Percentiles rank a stretch among this genome's conserved stretches.
Evolutionary conservation across 2,797 vertebrate genomes (phyloP).

Genomic region (Liasis olivaceus): DNA sequence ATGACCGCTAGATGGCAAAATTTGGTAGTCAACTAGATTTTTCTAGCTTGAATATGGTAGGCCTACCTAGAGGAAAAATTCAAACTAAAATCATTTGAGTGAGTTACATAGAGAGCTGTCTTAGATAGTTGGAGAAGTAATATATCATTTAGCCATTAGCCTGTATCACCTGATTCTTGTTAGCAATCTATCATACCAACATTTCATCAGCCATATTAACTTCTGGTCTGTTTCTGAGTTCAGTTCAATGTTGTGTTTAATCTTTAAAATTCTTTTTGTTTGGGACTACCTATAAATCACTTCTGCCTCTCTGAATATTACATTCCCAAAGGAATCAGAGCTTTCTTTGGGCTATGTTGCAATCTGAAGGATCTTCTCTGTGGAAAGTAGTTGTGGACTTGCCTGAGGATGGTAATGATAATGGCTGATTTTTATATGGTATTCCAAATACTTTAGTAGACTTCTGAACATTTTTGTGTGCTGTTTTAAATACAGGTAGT

Average conservation of each 20-base stretch:
- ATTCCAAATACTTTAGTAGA: background rate
- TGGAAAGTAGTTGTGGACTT: background rate
- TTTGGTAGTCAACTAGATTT: background rate
- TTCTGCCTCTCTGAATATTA: background rate
- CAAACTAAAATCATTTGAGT: background rate
- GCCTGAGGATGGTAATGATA: background rate
- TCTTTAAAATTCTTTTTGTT: background rate
- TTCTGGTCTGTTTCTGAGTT: background rate
- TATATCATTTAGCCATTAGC: background rate
- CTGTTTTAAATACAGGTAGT: background rate
- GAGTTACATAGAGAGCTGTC: background rate
- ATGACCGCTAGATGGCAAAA: background rate
- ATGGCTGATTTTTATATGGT: background rate
- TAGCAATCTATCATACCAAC: background rate
- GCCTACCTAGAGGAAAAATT: background rate
- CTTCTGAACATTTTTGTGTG: background rate
- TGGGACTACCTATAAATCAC: rapidly evolving
- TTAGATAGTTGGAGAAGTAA: background rate
- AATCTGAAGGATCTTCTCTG: background rate
- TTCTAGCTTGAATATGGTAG: background rate
- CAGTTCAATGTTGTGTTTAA: background rate
- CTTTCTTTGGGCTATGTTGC: background rate
- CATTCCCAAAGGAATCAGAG: background rate
- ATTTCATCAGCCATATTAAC: background rate
- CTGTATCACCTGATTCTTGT: background rate